Evolutionary conservation across 2,888 invertebrate species (phyloP).

Genomic region (Aplocera efformata): DNA sequence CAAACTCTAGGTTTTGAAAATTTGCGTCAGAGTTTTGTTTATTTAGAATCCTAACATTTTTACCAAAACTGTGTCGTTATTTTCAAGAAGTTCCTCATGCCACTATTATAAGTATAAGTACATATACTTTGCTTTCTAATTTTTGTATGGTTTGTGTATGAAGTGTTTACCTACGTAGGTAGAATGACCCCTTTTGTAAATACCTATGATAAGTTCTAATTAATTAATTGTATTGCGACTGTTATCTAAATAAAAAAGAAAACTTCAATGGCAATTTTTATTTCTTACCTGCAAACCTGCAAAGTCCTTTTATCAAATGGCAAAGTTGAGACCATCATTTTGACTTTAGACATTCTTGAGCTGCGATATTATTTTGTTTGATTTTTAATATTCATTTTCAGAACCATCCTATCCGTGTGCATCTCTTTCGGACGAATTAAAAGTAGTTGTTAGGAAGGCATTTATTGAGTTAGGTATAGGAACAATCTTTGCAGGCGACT

Average conservation of each 20-base stretch:
- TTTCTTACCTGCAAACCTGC: too few relatives aligned
- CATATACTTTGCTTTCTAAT: slow-evolving; percentile 64
- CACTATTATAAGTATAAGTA: slow-evolving; percentile 44
- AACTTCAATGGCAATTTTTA: slow-evolving; percentile 35
- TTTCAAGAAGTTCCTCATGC: slow-evolving; percentile 33
- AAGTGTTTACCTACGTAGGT: slow-evolving; percentile 75
- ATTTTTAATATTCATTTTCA: too few relatives aligned
- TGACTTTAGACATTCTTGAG: too few relatives aligned
- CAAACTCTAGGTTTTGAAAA: slow-evolving; percentile 33
- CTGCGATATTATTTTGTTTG: too few relatives aligned
- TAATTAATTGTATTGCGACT: slow-evolving; percentile 73
- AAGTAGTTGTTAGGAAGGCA: too few relatives aligned
- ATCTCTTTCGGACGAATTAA: too few relatives aligned
- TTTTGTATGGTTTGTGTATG: slow-evolving; percentile 74
- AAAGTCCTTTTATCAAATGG: slow-evolving; percentile 34
- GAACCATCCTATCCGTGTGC: too few relatives aligned
- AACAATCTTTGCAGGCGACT: too few relatives aligned
- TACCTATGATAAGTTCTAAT: slow-evolving; percentile 74
- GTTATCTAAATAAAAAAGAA: slow-evolving; percentile 73
- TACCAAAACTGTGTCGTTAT: slow-evolving; percentile 34
- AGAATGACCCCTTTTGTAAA: slow-evolving; percentile 74
- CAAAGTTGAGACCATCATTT: too few relatives aligned
- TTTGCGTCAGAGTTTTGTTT: slow-evolving; percentile 14
- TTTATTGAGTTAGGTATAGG: too few relatives aligned
- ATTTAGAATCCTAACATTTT: slow-evolving; percentile 5